phyloP scores from a whole-genome alignment of 2,113 vertebrate species.

The Campylorhamphus procurvoides region DNA sequence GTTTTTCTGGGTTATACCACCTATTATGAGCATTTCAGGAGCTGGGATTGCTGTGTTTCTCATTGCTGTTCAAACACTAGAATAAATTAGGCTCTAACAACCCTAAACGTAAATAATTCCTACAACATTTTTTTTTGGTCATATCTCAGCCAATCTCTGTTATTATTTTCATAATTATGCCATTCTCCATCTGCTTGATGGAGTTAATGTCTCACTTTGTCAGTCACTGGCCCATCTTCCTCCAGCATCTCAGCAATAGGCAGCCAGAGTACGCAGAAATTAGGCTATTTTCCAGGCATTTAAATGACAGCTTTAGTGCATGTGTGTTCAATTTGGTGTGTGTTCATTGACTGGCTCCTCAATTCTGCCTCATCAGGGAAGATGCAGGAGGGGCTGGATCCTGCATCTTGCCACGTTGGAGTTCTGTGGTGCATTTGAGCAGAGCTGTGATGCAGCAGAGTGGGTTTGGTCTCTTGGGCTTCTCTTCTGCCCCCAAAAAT shows the following conservation, averaged over 20 bases:
- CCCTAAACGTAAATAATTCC: background rate
- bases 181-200: slow-evolving; percentile 48
- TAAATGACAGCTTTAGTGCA: slow-evolving; percentile 12
- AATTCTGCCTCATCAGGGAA: background rate
- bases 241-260: background rate
- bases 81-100: slow-evolving; percentile 25
- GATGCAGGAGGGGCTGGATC: background rate
- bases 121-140: background rate
- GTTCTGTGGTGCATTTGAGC: rapidly evolving
- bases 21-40: background rate
- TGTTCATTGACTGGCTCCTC: background rate
- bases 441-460: background rate
- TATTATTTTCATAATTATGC: slow-evolving; percentile 62
- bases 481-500: background rate
- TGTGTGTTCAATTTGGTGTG: background rate
- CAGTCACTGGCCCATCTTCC: slow-evolving; percentile 12
- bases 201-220: slow-evolving; percentile 40
- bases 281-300: slow-evolving; percentile 18
- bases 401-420: rapidly evolving
- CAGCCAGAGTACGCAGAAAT: background rate
- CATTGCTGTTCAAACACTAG: background rate
- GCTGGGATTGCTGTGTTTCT: background rate
- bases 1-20: background rate
- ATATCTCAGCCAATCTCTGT: background rate
- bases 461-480: background rate